Evolutionary conservation across 1,140 invertebrate species (phyloP).

Genomic region (Panulirus ornatus): DNA sequence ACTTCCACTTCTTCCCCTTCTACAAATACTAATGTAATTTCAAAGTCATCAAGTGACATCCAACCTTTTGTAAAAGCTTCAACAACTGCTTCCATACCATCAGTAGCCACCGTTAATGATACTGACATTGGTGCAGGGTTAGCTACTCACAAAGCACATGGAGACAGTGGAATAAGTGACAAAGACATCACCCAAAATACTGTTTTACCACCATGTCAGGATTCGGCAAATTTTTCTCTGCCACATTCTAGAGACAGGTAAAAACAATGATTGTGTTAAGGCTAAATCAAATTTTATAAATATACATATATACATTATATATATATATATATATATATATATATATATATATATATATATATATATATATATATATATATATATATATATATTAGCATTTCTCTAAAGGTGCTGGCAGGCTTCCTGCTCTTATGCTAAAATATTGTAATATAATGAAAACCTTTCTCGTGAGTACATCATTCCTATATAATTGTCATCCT

Average conservation of each 20-base stretch:
- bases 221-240: constrained; percentile 16
- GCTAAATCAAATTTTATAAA: too few species aligned
- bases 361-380: too few species aligned
- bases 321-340: too few species aligned
- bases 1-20: neutral
- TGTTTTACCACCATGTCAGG: neutral
- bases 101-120: too few species aligned
- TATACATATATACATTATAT: too few species aligned
- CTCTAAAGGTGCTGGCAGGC: neutral
- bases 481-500: neutral
- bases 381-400: too few species aligned
- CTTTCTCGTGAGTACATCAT: neutral
- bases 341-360: too few species aligned
- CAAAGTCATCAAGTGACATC: neutral
- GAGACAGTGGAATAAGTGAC: neutral
- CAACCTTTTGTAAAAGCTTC: neutral
- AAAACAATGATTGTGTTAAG: neutral
- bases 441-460: neutral
- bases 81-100: too few species aligned
- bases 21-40: neutral
- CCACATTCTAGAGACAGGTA: constrained; percentile 45
- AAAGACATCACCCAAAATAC: constrained; percentile 1
- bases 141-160: neutral
- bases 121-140: too few species aligned
- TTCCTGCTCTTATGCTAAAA: neutral